Conservation (phyloP, 2,888 invertebrate genomes). For the Laothoe populi region DNA sequence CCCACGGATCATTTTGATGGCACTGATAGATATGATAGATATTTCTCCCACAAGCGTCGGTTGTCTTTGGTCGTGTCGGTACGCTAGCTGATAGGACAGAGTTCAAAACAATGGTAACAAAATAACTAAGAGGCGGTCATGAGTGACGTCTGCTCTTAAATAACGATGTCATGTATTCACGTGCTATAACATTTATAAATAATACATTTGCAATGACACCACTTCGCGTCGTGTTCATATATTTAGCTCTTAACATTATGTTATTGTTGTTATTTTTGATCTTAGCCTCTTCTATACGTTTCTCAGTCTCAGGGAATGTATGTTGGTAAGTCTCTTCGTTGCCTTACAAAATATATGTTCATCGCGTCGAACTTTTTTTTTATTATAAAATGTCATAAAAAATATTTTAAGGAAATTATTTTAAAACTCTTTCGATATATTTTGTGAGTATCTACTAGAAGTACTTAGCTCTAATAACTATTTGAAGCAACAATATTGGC, state of each 20-base stretch:
- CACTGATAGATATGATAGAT: neutral
- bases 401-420: slow-evolving; percentile 76
- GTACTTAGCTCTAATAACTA: slow-evolving; percentile 68
- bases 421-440: slow-evolving; percentile 48
- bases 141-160: slow-evolving; percentile 42
- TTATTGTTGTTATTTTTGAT: slow-evolving; percentile 66
- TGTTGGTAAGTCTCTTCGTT: slow-evolving; percentile 84
- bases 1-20: slow-evolving; percentile 39
- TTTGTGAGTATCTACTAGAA: slow-evolving; percentile 49
- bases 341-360: slow-evolving; percentile 78
- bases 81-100: slow-evolving; percentile 53
- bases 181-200: slow-evolving; percentile 44
- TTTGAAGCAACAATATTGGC: slow-evolving; percentile 66
- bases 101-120: slow-evolving; percentile 51
- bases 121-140: slow-evolving; percentile 62
- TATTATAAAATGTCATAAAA: slow-evolving; percentile 70
- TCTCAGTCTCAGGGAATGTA: slow-evolving; percentile 84
- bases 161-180: slow-evolving; percentile 45
- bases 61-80: slow-evolving; percentile 14
- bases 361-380: slow-evolving; percentile 60
- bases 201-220: slow-evolving; percentile 49
- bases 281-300: slow-evolving; percentile 75
- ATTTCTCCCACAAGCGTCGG: neutral
- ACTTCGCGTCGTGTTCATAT: slow-evolving; percentile 44
- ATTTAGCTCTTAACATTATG: slow-evolving; percentile 59